Base-by-base conservation (phyloP, 2,888 invertebrate species). In the Autographa pulchrina region DNA sequence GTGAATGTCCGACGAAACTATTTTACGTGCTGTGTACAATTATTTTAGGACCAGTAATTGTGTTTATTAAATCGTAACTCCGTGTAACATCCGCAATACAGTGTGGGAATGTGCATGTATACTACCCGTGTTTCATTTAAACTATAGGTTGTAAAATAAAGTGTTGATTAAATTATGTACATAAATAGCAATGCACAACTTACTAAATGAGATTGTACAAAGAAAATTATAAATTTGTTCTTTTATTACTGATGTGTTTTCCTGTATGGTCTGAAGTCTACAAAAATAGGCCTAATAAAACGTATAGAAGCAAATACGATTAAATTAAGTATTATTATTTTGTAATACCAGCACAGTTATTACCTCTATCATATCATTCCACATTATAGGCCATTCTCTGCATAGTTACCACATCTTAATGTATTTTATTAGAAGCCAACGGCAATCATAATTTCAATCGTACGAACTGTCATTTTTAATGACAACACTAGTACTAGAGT, bases 1-100 rank as follows among this genome's bases (percentile, higher is more conserved):
- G 87, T 92, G 91, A 92, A 90, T 87, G 86, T 86, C 87, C 87
- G 85, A 74, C 77, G 70, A 35, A 72, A 77, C 74, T 80, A 77
- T 84, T 86, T 84, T 77, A 79, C 74, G 70, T 84, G 59, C 69
- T 63, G 70, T 70, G 67, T 75, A 77, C 83, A 81, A 84, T 83
- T 80, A 78, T 75, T 75, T 77, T 72, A 76, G 78, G 77, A 67
- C 71, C 71, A 68, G 74, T 83, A 80, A 85, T 85, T 81, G 70
- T 64, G 65, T 78, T 74, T 70, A 68, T 65, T 80, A 69, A 60
- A 69, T 78, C 74, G 62, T 67, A 38, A 64, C 61, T 66, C 25
- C 18, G 16, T 54, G 59, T 41, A 32, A 71, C 68, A 79, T 68
- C 70, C 63, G 61, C 56, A 52, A n/a, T 41, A 43, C 76, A 79